A percentile compares a stretch with the other conserved stretches of the same genome.
These are phyloP conservation scores for Tetragonisca angustula DNA, from an alignment of 2,888 invertebrate species.

Conservation along the genomic window DNA sequence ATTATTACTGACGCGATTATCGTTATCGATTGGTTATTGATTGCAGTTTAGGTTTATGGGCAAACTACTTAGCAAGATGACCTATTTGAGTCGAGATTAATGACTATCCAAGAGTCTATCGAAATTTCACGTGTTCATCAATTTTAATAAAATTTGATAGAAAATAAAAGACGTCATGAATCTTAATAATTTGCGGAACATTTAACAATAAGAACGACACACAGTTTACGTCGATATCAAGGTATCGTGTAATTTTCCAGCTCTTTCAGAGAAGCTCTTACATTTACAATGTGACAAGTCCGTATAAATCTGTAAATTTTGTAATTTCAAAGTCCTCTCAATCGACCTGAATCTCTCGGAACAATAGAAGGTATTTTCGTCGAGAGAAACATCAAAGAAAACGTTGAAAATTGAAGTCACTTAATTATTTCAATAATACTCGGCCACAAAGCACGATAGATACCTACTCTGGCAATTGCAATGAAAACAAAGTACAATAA, in stretches of 20 bases:
- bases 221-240: not conserved
- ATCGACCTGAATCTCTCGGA: not conserved
- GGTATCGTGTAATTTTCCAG: not conserved
- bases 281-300: not conserved
- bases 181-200: not conserved
- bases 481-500: not conserved
- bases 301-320: not conserved
- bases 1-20: constrained; percentile 12
- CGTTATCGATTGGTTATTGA: constrained; percentile 19
- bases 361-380: not conserved
- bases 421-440: not conserved
- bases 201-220: not conserved
- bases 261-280: not conserved
- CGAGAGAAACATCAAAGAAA: not conserved
- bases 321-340: not conserved
- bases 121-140: not conserved
- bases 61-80: constrained; percentile 21
- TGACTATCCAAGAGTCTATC: constrained; percentile 7
- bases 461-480: not conserved
- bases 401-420: not conserved
- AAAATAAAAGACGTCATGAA: not conserved
- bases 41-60: not conserved
- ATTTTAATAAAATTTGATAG: not conserved
- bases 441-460: too few relatives aligned
- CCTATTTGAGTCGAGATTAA: constrained; percentile 27